Conservation (phyloP, 1,140 invertebrate genomes). For the Papilio dardanus region DNA sequence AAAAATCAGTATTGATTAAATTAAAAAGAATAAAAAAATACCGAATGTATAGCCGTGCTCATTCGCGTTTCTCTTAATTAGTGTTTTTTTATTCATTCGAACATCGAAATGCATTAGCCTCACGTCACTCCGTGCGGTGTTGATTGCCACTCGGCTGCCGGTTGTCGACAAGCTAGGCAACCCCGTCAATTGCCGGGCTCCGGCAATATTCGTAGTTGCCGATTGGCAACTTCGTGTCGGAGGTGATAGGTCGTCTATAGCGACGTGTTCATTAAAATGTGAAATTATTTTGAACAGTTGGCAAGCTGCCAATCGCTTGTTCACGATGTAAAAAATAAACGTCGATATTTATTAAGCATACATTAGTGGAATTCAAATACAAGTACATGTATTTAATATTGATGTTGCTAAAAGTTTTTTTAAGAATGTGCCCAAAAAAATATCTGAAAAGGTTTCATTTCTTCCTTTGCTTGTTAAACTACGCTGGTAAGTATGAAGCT, state of each 20-base stretch:
- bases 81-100: constrained; percentile 46
- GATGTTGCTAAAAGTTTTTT: background rate
- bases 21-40: constrained; percentile 31
- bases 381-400: background rate
- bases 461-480: too few relatives aligned
- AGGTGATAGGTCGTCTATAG: constrained; percentile 58
- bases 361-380: background rate
- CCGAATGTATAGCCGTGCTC: constrained; percentile 13
- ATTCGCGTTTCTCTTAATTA: constrained; percentile 38
- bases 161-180: constrained; percentile 57
- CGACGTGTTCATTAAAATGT: constrained; percentile 45
- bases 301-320: constrained; percentile 20
- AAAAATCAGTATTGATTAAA: constrained; percentile 36
- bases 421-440: background rate
- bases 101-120: constrained; percentile 67
- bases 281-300: constrained; percentile 25
- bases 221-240: constrained; percentile 37
- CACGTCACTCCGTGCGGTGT: constrained; percentile 59
- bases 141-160: constrained; percentile 54
- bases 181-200: constrained; percentile 47
- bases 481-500: background rate
- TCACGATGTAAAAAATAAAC: background rate
- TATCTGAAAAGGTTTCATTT: background rate
- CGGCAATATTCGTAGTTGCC: constrained; percentile 38
- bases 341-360: constrained; percentile 1